phyloP scores from a whole-genome alignment of 2,797 vertebrate genomes.

The Champsocephalus gunnari region DNA sequence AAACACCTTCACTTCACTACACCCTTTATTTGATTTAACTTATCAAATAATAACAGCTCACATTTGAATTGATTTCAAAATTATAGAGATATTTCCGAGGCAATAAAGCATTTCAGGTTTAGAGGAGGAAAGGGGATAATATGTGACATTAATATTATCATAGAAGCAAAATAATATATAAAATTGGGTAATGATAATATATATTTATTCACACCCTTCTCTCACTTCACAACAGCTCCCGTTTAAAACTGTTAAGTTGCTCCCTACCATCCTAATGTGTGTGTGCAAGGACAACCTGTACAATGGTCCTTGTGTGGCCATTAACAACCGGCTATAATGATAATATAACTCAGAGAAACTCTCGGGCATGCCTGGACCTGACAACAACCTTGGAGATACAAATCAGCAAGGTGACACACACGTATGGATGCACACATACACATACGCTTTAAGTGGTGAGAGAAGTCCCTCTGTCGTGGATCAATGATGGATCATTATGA shows the following conservation, averaged over 20 bases:
- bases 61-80: conserved; percentile 27
- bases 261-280: conserved; percentile 2
- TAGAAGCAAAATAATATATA: neutral
- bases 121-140: neutral
- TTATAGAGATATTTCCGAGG: conserved; percentile 7
- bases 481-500: conserved; percentile 70
- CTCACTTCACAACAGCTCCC: neutral
- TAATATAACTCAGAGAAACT: conserved; percentile 51
- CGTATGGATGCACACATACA: conserved; percentile 18
- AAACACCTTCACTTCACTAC: neutral
- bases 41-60: conserved; percentile 18
- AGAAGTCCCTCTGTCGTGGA: conserved; percentile 55
- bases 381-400: conserved; percentile 36
- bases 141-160: neutral
- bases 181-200: neutral
- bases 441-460: conserved; percentile 56
- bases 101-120: neutral
- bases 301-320: conserved; percentile 7
- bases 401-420: conserved; percentile 30
- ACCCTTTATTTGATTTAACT: neutral
- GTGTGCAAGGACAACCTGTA: conserved; percentile 24
- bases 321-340: conserved; percentile 38
- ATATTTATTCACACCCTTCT: neutral
- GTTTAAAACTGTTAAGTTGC: neutral
- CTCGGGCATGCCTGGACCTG: conserved; percentile 50